Evolutionary conservation across 2,888 invertebrate species (phyloP).

Genomic region (Agonopterix arenella): DNA sequence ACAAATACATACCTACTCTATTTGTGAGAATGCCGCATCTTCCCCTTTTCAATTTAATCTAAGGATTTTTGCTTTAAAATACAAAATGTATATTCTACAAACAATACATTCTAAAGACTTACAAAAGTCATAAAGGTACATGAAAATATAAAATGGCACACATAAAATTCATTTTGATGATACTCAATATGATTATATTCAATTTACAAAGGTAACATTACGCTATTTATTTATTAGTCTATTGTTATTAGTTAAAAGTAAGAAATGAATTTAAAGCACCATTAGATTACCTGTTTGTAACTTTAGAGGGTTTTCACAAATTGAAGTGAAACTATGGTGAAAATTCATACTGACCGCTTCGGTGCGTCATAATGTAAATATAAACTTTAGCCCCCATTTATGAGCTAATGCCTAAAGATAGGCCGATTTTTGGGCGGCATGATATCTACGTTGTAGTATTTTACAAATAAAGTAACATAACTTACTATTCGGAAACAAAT

Average conservation of each 20-base stretch:
- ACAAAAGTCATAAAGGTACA: conserved; percentile 35
- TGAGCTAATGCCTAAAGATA: too few relatives aligned
- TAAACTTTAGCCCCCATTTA: too few relatives aligned
- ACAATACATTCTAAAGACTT: conserved; percentile 28
- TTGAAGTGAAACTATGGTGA: too few relatives aligned
- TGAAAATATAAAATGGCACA: conserved; percentile 53
- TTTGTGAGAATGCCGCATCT: too few relatives aligned
- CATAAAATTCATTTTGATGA: conserved; percentile 37
- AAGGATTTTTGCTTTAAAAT: background rate
- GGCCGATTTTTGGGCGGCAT: too few relatives aligned
- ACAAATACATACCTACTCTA: too few relatives aligned
- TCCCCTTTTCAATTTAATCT: background rate
- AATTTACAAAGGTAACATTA: background rate
- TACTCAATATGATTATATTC: background rate
- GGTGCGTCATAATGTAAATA: too few relatives aligned
- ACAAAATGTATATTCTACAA: conserved; percentile 7
- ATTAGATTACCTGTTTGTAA: background rate
- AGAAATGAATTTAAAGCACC: conserved; percentile 1
- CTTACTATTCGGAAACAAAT: too few relatives aligned
- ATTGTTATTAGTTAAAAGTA: background rate
- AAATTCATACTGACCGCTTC: too few relatives aligned
- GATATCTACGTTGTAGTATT: too few relatives aligned
- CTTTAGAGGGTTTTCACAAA: too few relatives aligned
- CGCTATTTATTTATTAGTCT: background rate
- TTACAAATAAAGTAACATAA: too few relatives aligned